Percentiles rank a stretch among this genome's conserved stretches.
Evolutionary conservation across 2,888 invertebrate species (phyloP).

Genomic region (Tillus elongatus): DNA sequence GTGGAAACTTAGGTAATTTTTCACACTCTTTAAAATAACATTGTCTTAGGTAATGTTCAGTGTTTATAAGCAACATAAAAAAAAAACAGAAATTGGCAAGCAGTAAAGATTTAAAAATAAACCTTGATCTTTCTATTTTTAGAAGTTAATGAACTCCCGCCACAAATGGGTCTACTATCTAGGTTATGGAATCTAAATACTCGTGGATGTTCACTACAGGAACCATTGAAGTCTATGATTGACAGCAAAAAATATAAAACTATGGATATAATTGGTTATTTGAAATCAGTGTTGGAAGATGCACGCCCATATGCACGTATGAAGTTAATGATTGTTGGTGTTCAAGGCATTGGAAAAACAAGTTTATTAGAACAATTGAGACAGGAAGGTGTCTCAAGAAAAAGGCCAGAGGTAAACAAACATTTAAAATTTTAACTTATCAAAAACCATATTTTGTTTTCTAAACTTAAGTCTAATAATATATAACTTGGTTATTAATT

Average conservation of each 20-base stretch:
- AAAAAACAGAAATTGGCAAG: not conserved
- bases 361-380: conserved; percentile 80
- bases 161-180: conserved; percentile 88
- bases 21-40: not conserved
- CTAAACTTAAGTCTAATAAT: not conserved
- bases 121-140: conserved; percentile 34
- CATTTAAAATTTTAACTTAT: too few relatives aligned
- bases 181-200: conserved; percentile 96
- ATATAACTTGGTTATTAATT: conserved; percentile 11
- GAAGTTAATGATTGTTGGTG: conserved; percentile 94
- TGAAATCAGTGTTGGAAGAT: conserved; percentile 80
- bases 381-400: conserved; percentile 71
- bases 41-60: not conserved
- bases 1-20: conserved; percentile 61
- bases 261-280: conserved; percentile 87
- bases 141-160: conserved; percentile 81
- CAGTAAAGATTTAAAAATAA: not conserved
- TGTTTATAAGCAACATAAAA: not conserved
- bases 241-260: conserved; percentile 90
- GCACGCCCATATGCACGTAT: conserved; percentile 89
- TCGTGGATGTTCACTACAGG: conserved; percentile 76
- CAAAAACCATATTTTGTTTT: too few relatives aligned
- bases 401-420: conserved; percentile 52
- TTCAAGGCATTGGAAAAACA: conserved; percentile 82
- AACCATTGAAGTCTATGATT: conserved; percentile 84